phyloP scores from a whole-genome alignment of 2,113 vertebrate species.

The Nanorana parkeri region DNA sequence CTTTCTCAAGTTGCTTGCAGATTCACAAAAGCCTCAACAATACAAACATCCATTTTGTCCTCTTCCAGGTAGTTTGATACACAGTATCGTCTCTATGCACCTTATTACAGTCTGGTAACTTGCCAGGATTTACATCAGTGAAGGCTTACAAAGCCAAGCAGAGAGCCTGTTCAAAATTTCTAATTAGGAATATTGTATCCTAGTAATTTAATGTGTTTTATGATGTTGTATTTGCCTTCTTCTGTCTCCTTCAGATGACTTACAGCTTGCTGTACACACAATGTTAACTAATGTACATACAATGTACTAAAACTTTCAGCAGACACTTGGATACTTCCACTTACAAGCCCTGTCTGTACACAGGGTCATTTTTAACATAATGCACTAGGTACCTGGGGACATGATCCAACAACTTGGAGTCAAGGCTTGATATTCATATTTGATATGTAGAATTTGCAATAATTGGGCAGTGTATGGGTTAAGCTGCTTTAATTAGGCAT shows the following conservation, averaged over 20 bases:
- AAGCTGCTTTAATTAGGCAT: too few species aligned
- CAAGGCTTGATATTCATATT: too few species aligned
- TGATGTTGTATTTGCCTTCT: constrained; percentile 5
- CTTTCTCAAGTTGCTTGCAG: constrained; percentile 27
- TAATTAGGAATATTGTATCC: constrained; percentile 17
- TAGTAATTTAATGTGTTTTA: constrained; percentile 19
- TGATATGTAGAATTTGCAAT: too few species aligned
- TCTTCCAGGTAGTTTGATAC: constrained; percentile 29
- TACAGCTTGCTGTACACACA: not conserved
- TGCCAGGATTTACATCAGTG: constrained; percentile 3
- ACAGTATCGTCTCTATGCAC: not conserved
- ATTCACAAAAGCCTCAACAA: constrained; percentile 11
- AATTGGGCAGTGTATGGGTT: too few species aligned
- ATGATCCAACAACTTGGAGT: too few species aligned
- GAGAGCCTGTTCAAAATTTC: not conserved
- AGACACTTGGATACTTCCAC: too few species aligned
- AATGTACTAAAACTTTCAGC: too few species aligned
- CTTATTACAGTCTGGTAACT: constrained; percentile 18
- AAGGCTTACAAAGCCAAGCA: constrained; percentile 5
- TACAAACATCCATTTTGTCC: constrained; percentile 22
- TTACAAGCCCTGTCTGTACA: too few species aligned
- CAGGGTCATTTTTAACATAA: too few species aligned
- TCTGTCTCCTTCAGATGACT: not conserved
- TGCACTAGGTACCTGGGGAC: too few species aligned
- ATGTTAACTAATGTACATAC: too few species aligned